A percentile compares a stretch with the other conserved stretches of the same genome.
phyloP scores from a whole-genome alignment of 2,113 vertebrate genomes.

The Empidonax traillii region DNA sequence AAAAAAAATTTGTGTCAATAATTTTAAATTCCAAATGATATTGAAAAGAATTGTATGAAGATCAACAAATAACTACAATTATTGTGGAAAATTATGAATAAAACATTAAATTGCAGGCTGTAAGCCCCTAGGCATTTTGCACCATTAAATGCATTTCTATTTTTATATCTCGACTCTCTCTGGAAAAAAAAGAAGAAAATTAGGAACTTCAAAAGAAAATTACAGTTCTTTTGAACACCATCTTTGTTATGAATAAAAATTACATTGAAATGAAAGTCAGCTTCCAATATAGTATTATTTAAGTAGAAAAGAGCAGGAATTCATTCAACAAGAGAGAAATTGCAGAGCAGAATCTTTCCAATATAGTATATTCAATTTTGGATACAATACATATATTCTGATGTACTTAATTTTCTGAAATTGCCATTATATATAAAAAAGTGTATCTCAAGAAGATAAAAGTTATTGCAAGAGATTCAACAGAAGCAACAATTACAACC shows the following conservation, averaged over 20 bases:
- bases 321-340: background rate
- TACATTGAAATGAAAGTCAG: conserved; percentile 43
- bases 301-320: background rate
- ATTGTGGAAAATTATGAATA: conserved; percentile 67
- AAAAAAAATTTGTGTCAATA: background rate
- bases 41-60: conserved; percentile 45
- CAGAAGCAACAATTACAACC: background rate
- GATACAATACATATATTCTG: background rate
- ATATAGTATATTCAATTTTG: background rate
- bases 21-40: conserved; percentile 52
- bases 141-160: conserved; percentile 47
- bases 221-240: background rate
- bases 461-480: background rate
- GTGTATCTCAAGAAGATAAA: background rate
- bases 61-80: conserved; percentile 68
- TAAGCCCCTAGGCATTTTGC: conserved; percentile 7
- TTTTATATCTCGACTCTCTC: conserved; percentile 10
- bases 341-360: background rate
- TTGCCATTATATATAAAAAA: background rate
- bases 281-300: background rate
- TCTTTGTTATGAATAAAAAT: conserved; percentile 57
- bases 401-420: background rate
- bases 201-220: conserved; percentile 27
- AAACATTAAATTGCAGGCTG: conserved; percentile 44
- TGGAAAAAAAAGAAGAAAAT: background rate